Evolutionary conservation across 1,140 invertebrate species (phyloP), one percentile per base, ranked within the genome.

Genomic region (Ceratosolen solmsi): DNA sequence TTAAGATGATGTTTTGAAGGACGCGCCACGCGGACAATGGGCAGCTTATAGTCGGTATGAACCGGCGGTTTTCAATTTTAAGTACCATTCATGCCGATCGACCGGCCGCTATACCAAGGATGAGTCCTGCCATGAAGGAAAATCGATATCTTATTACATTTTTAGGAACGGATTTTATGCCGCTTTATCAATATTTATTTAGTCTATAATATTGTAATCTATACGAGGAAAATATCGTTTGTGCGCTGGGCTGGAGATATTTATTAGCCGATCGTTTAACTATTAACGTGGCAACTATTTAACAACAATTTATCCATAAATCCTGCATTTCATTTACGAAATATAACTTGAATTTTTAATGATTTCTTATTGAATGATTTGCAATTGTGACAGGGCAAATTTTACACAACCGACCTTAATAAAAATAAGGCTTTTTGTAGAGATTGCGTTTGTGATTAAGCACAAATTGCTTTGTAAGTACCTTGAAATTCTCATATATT

Each of bases 61-160:
- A 54, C n/a, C 46, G 65, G 25, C 74, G 65, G 56, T 77, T 82
- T 82, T 77, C 73, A 75, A 82, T 82, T 82, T 82, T 77, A 82
- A 77, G 74, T 46, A 60, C 30, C 25, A 60, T 38, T 38, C 78
- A 41, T 22, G 22, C n/a, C 9, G 0, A 79, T 70, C 41, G 58
- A 56, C 58, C 68, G 0, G 27, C 5, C 36, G 49, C 0, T 36
- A n/a, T 56, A 68, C 30, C 15, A 20, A 72, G 15, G 17, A 54
- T 41, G 22, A 13, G 20, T 54, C 65, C 17, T 27, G 13, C 27
- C 9, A 70, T 79, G 63, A 20, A n/a, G 58, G 51, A 63, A 73
- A 73, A 80, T 80, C 70, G 27, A 73, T 80, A 72, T 60, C 36
- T 54, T 41, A 36, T 58, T 60, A 60, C 54, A 33, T 25, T 56